phyloP scores from a whole-genome alignment of 2,888 invertebrate species.

The Thymelicus acteon region DNA sequence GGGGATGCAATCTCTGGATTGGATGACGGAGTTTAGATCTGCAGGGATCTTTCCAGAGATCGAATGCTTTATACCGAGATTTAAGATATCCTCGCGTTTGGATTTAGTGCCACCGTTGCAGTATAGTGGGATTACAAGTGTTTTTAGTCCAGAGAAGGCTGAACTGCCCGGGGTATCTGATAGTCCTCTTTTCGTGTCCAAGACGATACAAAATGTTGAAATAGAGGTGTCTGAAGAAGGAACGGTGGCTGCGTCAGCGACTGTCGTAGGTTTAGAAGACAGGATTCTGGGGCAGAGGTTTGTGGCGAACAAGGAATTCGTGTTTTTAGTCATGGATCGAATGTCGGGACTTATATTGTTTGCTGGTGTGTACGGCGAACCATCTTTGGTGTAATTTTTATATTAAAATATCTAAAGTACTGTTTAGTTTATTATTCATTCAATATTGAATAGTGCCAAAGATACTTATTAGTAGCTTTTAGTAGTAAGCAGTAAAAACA shows the following conservation, averaged over 20 bases:
- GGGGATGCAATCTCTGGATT: conserved; percentile 70
- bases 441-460: no score
- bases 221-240: conserved; percentile 91
- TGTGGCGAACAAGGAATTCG: conserved; percentile 87
- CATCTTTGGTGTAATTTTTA: conserved; percentile 52
- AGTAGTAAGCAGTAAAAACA: no score
- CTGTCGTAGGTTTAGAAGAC: conserved; percentile 78
- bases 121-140: conserved; percentile 86
- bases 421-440: conserved; percentile 14
- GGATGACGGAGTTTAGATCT: conserved; percentile 78
- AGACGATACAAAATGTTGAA: conserved; percentile 88
- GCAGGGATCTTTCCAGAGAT: conserved; percentile 76
- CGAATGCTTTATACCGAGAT: conserved; percentile 86
- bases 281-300: conserved; percentile 82
- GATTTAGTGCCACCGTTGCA: conserved; percentile 73
- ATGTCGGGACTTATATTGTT: conserved; percentile 85
- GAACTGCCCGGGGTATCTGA: conserved; percentile 86
- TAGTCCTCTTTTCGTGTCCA: conserved; percentile 83
- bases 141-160: conserved; percentile 84
- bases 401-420: conserved; percentile 38
- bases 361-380: conserved; percentile 82
- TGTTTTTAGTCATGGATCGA: conserved; percentile 87
- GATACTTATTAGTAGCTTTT: no score
- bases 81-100: conserved; percentile 78
- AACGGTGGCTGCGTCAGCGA: conserved; percentile 87